Base-by-base conservation (phyloP, 2,888 invertebrate genomes). In the Ophonus ardosiacus region DNA sequence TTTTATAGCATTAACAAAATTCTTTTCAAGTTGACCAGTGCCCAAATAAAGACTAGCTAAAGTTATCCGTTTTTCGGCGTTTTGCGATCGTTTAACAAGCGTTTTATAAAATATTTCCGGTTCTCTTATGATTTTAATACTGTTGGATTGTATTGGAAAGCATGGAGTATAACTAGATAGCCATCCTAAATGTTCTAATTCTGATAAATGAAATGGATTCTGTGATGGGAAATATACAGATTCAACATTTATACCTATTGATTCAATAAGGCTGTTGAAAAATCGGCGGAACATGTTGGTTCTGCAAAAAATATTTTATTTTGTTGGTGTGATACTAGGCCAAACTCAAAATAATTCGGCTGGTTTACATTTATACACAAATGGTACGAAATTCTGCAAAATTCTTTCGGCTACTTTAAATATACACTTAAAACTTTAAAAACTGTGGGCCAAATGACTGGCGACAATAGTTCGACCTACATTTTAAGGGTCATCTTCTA, bases 21-120 rank as follows among this genome's bases (percentile, higher is more conserved):
- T 93, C 85, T 93, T 92, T 91, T 99, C 99, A 87, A 98, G 91
- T 17, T 93, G 90, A 0, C 98, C 98, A 79, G 96, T 98, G 13
- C 99, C 99, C 85, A 99, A 92, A 90, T 99, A 99, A 10, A 99
- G 92, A 86, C 99, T 98, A 4, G 97, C 97, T 78, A 99, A 91
- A 0, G 95, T 95, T 88, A 98, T 96, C 88, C 97, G 93, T 79
- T 92, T 91, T 86, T 93, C 94, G 0, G 97, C 96, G 81, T 90
- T 91, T 81, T 92, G 91, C 89, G 96, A 95, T 89, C 95, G 94
- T 68, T 95, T 92, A 86, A 96, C 90, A 13, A 98, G 90, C 0
- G 93, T 94, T 7, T 95, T 93, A 89, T 97, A 98, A 91, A 98
- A 98, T 86, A 93, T 93, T 78, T 92, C 92, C 0, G 98, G 98